Base-by-base conservation (phyloP, 2,888 invertebrate genomes). In the Enchytraeus crypticus region DNA sequence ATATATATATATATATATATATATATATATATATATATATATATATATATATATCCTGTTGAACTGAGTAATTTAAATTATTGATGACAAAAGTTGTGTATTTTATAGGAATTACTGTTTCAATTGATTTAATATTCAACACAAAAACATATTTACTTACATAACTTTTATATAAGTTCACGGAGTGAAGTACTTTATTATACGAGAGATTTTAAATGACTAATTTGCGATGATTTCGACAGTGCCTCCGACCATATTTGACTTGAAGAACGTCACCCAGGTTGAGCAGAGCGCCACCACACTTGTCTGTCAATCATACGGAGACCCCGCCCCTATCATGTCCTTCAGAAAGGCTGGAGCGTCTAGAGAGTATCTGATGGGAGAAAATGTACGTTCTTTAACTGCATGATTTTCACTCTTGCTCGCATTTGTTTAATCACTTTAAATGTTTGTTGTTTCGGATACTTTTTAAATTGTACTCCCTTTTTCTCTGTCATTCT, bases 291-390 rank as follows among this genome's bases (percentile, higher is more conserved):
- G 43, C 5, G 26, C 59, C 4, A 30, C 32, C 14, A 59, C 53
- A 11, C 46, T 71, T 46, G 55, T 51, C 5, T 72, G 72, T 59
- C 33, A 57, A 1, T 60, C 68, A 18, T 51, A 61, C 1, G 72
- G 70, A 27, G 68, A 71, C 46, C 72, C 72, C 0, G 46, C 51
- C 18, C 59, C 64, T 8, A 21, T 43, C 18, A 62, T 62, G 59
- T 60, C 64, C 29, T 71, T 70, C 67, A 59, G 61, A 26, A 67
- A 64, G 47, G 61, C 33, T 11, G 57, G 46, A 21, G 32, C 2
- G 5, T 26, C 57, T n/a, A 32, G 30, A 4, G 21, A 57, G 18
- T 59, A 49, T 14, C 27, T 29, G 23, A 34, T 59, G 53, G 59
- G 59, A 23, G 53, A 53, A 4, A 59, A 59, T 53, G 59, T 59